Base-by-base conservation (phyloP, 2,797 vertebrate species). In the Centroberyx gerrardi region DNA sequence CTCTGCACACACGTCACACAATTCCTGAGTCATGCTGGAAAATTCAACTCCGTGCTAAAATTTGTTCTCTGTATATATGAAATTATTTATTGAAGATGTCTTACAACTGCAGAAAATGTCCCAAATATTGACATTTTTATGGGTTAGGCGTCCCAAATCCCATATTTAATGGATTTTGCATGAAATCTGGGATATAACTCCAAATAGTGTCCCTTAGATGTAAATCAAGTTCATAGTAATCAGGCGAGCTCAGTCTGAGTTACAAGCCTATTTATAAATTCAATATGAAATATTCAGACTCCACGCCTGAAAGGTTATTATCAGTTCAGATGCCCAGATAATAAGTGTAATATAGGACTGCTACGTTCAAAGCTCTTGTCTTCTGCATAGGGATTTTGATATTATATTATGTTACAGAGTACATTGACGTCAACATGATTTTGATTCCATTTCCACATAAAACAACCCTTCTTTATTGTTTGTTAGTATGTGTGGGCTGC, bases 1-100 rank as follows among this genome's bases (percentile, higher is more conserved):
- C 38, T 40, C 38, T 40, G 38, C 44, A 46, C 44, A 46, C 44
- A 46, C 5, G 13, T 46, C 33, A 36, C 33, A 46, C 44, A 10
- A 40, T 12, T 40, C 12, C 13, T 4, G 4, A 29, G 53, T 62
- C 13, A 49, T 15, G 2, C 52, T 28, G 38, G 12, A 61, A 78
- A 74, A 60, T 9, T 51, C 60, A 52, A 9, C 18, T 22, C 51
- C 27, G 8, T 14, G 31, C 33, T 10, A 36, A 28, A 49, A 70
- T 74, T 60, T 1, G 61, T 17, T 54, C 3, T 59, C 29, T 65
- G 55, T 74, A 46, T 83, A 66, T 74, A 58, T 80, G 66, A 73
- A 85, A 78, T 66, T 46, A 48, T 78, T 66, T 82, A 78, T 69
- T 58, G 72, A 78, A 17, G 55, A 36, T 29, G 60, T 69, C 67